Conservation (phyloP, 2,888 invertebrate genomes). For the Steinernema carpocapsae region DNA sequence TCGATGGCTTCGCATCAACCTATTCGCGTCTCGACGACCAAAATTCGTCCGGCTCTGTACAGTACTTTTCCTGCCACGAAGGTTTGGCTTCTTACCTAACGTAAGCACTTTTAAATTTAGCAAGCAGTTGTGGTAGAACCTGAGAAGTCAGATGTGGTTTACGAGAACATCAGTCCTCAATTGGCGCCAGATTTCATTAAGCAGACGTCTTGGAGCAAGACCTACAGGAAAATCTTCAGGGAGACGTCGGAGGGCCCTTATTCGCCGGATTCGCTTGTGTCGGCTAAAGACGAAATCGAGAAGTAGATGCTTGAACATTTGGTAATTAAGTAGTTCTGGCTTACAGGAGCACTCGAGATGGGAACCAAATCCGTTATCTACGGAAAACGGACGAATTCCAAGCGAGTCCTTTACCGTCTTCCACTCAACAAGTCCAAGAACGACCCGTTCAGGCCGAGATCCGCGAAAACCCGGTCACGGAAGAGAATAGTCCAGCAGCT, state of each 20-base stretch:
- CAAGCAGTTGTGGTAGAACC: not conserved
- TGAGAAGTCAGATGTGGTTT: not conserved
- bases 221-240: conserved; percentile 17
- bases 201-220: conserved; percentile 28
- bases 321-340: not conserved
- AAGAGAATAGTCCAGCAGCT: not conserved
- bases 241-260: conserved; percentile 20
- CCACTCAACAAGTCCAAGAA: too few species aligned
- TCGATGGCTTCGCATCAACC: conserved; percentile 23
- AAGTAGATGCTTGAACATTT: not conserved
- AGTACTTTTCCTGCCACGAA: conserved; percentile 15
- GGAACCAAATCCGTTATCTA: not conserved
- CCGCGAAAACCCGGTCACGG: not conserved
- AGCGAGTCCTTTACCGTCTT: not conserved
- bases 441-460: not conserved
- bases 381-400: conserved; percentile 3
- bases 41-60: conserved; percentile 32
- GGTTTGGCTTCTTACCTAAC: not conserved
- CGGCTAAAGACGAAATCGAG: conserved; percentile 4
- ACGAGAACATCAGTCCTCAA: conserved; percentile 28
- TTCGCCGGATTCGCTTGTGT: conserved; percentile 22
- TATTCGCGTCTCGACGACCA: conserved; percentile 24
- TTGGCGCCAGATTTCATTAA: conserved; percentile 19
- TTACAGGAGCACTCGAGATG: conserved; percentile 8
- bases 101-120: not conserved